Evolutionary conservation across 2,797 vertebrate species (phyloP).

Genomic region (Avahi laniger): DNA sequence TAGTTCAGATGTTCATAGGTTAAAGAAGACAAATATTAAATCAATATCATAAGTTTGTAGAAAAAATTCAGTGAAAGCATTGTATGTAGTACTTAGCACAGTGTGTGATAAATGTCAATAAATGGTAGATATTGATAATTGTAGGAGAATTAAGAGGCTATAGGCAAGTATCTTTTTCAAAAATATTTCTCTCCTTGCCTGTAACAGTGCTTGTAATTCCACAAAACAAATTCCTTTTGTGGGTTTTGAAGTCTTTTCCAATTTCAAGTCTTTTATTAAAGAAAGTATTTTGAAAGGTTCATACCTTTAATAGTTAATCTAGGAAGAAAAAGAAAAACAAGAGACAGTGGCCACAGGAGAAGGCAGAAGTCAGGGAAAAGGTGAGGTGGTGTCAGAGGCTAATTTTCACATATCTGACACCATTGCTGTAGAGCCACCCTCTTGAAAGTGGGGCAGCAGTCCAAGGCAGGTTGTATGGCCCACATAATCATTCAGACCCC

Average conservation of each 20-base stretch:
- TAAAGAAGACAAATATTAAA: conserved; percentile 17
- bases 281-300: conserved; percentile 30
- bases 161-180: not conserved
- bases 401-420: too few relatives aligned
- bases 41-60: not conserved
- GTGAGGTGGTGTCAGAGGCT: not conserved
- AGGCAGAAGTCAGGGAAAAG: not conserved
- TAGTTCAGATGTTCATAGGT: not conserved
- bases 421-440: not conserved
- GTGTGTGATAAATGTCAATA: not conserved
- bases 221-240: not conserved
- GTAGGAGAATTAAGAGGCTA: not conserved
- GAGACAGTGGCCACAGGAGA: not conserved
- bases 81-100: not conserved
- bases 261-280: conserved; percentile 21
- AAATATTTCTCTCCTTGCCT: not conserved
- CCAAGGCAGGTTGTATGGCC: not conserved
- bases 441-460: not conserved
- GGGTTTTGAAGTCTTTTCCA: conserved; percentile 29
- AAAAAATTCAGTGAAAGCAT: not conserved
- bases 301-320: not conserved
- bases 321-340: not conserved
- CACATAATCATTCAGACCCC: not conserved
- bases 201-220: not conserved
- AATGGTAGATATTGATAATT: not conserved